phyloP scores from a whole-genome alignment of 2,113 vertebrate genomes.

The Trogon melanurus region DNA sequence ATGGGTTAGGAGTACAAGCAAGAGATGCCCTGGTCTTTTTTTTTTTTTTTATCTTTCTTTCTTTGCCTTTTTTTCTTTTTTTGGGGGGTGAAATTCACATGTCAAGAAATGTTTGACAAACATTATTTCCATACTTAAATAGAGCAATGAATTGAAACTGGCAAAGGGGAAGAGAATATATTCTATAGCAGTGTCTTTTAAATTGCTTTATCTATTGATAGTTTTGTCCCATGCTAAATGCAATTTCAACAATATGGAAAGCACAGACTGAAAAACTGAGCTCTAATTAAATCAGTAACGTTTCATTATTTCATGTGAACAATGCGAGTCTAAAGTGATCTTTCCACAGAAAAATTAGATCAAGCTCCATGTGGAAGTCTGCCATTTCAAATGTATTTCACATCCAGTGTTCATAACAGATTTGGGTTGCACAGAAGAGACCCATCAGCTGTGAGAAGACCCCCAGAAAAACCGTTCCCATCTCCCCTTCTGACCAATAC shows the following conservation, averaged over 20 bases:
- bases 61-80: not conserved
- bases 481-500: not conserved
- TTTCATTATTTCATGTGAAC: constrained; percentile 71
- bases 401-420: not conserved
- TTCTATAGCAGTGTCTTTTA: constrained; percentile 51
- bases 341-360: constrained; percentile 71
- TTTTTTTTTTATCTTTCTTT: not conserved
- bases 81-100: constrained; percentile 49
- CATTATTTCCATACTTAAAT: constrained; percentile 72
- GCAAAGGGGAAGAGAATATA: constrained; percentile 15
- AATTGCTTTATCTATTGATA: constrained; percentile 70
- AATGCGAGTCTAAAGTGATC: constrained; percentile 49
- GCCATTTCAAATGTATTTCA: constrained; percentile 37
- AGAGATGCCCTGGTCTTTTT: constrained; percentile 18
- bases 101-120: constrained; percentile 71
- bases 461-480: not conserved
- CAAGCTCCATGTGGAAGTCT: constrained; percentile 46
- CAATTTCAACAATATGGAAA: constrained; percentile 61
- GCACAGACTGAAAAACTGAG: constrained; percentile 52
- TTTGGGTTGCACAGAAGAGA: not conserved
- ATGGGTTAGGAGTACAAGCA: constrained; percentile 67
- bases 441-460: not conserved
- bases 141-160: constrained; percentile 66
- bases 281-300: constrained; percentile 75
- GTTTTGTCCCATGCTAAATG: constrained; percentile 67